Evolutionary conservation across 2,797 vertebrate genomes (phyloP), one percentile per base, ranked within the genome.

Genomic region (Trachurus trachurus): DNA sequence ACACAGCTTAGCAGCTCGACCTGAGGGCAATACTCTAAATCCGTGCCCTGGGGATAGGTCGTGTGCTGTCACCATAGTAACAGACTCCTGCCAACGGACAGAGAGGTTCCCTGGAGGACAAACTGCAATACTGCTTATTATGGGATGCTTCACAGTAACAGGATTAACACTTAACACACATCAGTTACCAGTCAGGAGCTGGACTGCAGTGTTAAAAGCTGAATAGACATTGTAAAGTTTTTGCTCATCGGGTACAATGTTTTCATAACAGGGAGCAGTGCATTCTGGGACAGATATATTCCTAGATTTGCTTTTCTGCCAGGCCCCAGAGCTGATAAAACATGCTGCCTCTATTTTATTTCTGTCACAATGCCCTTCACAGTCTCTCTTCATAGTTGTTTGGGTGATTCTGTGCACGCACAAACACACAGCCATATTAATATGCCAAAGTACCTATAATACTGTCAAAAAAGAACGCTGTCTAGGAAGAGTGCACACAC

Each of bases 41-140:
- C 74, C 67, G 5, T 37, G 76, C 90, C 75, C 65, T 45, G 39
- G 80, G 85, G 80, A 66, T 60, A 80, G 70, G 86, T 86, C 62
- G 70, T 88, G 81, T 84, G 84, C 69, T n/a, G 52, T 93, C 80
- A 45, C 86, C 37, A 74, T 86, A 76, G 88, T 54, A 80, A 89
- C 87, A 37, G 26, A 74, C 70, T 82, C 80, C 76, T 72, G 64
- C 53, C 67, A 75, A 9, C 37, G 78, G 79, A 72, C 78, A 66
- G 67, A 59, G 29, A 84, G 67, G 72, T 74, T 89, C 82, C 81
- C 76, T 7, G 26, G 86, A 86, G 87, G 84, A 86, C 73, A 61
- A 16, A n/a, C 67, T 83, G 78, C 71, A 58, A 83, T 39, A 54
- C 64, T 71, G 83, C 85, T 81, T 84, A 85, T 89, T 91, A 82